A percentile compares a stretch with the other conserved stretches of the same genome.
Evolutionary conservation across 2,888 invertebrate genomes (phyloP).

Genomic region (Tetramorium bicarinatum): DNA sequence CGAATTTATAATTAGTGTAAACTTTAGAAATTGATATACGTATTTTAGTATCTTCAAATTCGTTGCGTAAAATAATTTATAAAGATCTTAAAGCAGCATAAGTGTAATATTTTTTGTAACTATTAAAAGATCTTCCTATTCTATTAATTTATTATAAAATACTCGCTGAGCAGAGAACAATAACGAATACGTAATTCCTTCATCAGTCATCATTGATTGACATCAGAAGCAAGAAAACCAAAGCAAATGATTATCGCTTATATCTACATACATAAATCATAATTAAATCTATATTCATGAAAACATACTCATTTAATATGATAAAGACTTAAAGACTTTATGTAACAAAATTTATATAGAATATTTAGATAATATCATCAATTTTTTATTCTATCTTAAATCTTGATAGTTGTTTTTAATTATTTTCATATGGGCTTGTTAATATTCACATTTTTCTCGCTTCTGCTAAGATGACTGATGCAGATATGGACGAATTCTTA

Average conservation of each 20-base stretch:
- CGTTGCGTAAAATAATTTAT: conserved; percentile 14
- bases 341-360: conserved; percentile 34
- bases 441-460: conserved; percentile 10
- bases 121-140: conserved; percentile 42
- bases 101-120: conserved; percentile 23
- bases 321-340: neutral
- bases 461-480: conserved; percentile 18
- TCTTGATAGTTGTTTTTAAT: neutral
- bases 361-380: conserved; percentile 17
- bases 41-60: conserved; percentile 8
- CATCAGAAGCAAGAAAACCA: conserved; percentile 10
- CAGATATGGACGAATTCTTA: conserved; percentile 24
- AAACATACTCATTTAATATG: neutral
- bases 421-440: neutral
- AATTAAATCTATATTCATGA: neutral
- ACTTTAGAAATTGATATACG: conserved; percentile 10
- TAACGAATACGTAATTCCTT: conserved; percentile 28
- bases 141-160: conserved; percentile 37
- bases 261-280: neutral
- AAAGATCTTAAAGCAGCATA: conserved; percentile 42
- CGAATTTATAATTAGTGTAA: conserved; percentile 29
- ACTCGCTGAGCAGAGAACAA: conserved; percentile 42
- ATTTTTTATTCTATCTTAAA: conserved; percentile 17
- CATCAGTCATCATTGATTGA: conserved; percentile 30
- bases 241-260: neutral